A percentile compares a stretch with the other conserved stretches of the same genome.
phyloP scores from a whole-genome alignment of 2,113 vertebrate species.

The Melanocharis versteri region DNA sequence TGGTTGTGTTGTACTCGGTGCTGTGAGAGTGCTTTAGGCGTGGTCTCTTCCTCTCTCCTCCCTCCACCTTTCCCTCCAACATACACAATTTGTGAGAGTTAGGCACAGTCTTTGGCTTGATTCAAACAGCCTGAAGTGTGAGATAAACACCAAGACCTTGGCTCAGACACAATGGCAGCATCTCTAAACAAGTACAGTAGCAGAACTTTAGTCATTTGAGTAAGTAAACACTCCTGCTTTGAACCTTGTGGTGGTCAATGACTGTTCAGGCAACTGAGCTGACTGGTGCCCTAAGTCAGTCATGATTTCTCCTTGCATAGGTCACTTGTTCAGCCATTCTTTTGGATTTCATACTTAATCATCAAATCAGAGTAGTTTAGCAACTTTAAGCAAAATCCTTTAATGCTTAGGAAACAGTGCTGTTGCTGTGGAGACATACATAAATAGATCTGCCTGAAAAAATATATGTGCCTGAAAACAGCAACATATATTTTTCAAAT shows the following conservation, averaged over 20 bases:
- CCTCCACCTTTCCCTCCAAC: not conserved
- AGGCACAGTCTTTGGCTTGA: not conserved
- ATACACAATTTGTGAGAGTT: not conserved
- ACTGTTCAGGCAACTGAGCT: not conserved
- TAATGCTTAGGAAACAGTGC: not conserved
- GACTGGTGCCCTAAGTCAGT: not conserved
- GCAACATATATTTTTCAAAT: slow-evolving; percentile 38
- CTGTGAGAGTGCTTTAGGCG: not conserved
- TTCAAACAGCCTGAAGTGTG: not conserved
- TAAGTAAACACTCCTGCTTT: not conserved
- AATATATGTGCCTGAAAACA: not conserved
- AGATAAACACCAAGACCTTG: not conserved
- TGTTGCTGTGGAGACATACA: not conserved
- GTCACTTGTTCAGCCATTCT: not conserved
- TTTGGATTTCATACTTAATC: not conserved
- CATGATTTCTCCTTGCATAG: not conserved
- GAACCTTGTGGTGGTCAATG: not conserved
- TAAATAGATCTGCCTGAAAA: slow-evolving; percentile 18
- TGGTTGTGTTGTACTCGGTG: not conserved
- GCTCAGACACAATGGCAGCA: not conserved
- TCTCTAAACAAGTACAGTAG: not conserved
- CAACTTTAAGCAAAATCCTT: slow-evolving; percentile 3
- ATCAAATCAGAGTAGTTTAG: not conserved
- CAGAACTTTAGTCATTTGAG: not conserved
- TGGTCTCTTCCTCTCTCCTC: not conserved